These are phyloP conservation scores for Pica pica DNA, from an alignment of 2,113 vertebrate species.

Conservation along the genomic window DNA sequence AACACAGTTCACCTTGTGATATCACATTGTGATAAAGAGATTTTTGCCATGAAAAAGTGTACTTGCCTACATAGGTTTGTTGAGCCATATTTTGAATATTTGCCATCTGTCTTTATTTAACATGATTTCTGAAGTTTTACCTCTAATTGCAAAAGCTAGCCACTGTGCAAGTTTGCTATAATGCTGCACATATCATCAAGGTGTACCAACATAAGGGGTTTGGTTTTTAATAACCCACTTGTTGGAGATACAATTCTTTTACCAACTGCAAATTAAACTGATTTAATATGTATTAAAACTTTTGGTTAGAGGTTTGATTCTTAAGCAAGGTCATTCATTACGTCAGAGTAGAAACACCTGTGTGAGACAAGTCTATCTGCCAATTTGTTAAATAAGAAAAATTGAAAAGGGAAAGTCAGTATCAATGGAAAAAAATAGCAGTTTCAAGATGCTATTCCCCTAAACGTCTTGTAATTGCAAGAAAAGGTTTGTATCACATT, in stretches of 20 bases:
- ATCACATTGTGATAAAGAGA: accelerated
- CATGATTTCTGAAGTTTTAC: neutral
- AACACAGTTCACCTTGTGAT: neutral
- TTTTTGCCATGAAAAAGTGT: neutral
- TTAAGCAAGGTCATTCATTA: neutral
- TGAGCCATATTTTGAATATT: neutral
- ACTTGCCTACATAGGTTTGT: neutral
- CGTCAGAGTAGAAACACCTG: neutral
- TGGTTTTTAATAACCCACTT: neutral
- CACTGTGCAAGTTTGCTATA: neutral
- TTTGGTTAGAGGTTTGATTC: neutral
- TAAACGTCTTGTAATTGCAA: neutral
- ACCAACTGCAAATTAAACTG: neutral
- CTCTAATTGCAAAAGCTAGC: neutral
- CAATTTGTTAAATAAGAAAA: neutral
- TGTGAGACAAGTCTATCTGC: neutral
- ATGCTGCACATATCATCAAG: neutral
- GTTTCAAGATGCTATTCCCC: neutral
- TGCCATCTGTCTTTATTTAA: neutral
- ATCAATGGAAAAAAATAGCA: neutral
- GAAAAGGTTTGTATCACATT: neutral
- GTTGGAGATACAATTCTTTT: neutral
- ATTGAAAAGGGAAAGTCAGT: neutral
- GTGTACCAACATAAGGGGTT: neutral
- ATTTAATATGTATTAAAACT: neutral